Evolutionary conservation across 1,140 invertebrate species (phyloP).

Genomic region (Heliconius nattereri): DNA sequence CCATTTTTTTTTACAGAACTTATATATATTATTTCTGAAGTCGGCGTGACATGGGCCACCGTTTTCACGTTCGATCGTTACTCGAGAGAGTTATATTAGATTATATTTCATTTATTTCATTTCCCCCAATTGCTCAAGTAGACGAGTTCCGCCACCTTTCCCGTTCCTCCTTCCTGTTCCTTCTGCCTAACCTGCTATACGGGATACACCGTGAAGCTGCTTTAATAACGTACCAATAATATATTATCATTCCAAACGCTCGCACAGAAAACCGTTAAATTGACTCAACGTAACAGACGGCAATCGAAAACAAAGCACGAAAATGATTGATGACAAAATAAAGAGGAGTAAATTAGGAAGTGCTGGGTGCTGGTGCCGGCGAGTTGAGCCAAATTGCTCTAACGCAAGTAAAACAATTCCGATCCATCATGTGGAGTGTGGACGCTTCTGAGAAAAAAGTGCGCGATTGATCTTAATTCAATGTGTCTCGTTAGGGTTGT

Average conservation of each 20-base stretch:
- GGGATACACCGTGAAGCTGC: too few species aligned
- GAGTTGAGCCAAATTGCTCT: conserved; percentile 35
- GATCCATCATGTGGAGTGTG: conserved; percentile 37
- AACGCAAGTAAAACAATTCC: conserved; percentile 36
- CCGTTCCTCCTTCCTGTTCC: too few species aligned
- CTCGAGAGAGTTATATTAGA: too few species aligned
- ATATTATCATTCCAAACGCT: background rate
- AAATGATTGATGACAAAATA: conserved; percentile 42
- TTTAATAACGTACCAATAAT: too few species aligned
- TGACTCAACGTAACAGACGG: background rate
- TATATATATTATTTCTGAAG: too few species aligned
- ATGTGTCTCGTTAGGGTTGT: conserved; percentile 8
- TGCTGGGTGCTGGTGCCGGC: conserved; percentile 14
- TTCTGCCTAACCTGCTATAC: too few species aligned
- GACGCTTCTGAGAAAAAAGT: conserved; percentile 33
- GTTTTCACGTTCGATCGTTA: too few species aligned
- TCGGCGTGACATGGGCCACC: too few species aligned
- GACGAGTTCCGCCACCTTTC: too few species aligned
- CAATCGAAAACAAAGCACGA: conserved; percentile 31
- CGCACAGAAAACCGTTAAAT: background rate
- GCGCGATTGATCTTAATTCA: conserved; percentile 40
- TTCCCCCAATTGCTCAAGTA: too few species aligned
- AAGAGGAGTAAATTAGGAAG: conserved; percentile 41
- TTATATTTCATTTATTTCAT: too few species aligned
- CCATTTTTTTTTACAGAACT: too few species aligned